Percentiles rank a stretch among this genome's conserved stretches.
These are phyloP conservation scores for Scaptodrosophila lebanonensis DNA, from an alignment of 1,140 invertebrate species.

Conservation along the genomic window DNA sequence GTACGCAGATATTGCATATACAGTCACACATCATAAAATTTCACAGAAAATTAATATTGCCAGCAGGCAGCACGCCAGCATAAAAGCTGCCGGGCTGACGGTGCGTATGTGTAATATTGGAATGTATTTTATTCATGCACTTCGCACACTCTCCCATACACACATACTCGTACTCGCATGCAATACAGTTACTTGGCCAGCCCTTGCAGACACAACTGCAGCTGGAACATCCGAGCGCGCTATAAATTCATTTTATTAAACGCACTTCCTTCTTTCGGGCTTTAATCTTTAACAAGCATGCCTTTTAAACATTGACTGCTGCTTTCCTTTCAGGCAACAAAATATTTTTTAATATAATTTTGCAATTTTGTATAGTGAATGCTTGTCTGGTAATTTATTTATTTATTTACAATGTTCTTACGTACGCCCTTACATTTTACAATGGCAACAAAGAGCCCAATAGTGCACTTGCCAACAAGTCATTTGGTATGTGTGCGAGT, in stretches of 20 bases:
- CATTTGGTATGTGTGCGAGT: no score
- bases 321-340: not conserved
- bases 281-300: conserved; percentile 29
- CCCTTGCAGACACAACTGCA: not conserved
- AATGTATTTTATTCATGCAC: conserved; percentile 3
- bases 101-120: conserved; percentile 53
- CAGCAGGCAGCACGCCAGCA: conserved; percentile 29
- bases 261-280: conserved; percentile 16
- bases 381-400: no score
- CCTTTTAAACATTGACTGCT: conserved; percentile 2
- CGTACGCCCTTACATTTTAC: no score
- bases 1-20: no score
- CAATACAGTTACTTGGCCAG: conserved; percentile 24
- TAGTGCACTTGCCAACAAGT: no score
- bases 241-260: conserved; percentile 49
- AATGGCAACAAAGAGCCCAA: no score
- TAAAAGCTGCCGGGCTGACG: conserved; percentile 7
- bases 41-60: conserved; percentile 49
- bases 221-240: not conserved
- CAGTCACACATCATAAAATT: conserved; percentile 59
- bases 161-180: no score
- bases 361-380: no score
- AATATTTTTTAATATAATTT: conserved; percentile 7
- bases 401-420: no score
- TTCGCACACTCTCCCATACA: no score